Base-by-base conservation (phyloP, 1,140 invertebrate genomes). In the Drosophila triauraria region DNA sequence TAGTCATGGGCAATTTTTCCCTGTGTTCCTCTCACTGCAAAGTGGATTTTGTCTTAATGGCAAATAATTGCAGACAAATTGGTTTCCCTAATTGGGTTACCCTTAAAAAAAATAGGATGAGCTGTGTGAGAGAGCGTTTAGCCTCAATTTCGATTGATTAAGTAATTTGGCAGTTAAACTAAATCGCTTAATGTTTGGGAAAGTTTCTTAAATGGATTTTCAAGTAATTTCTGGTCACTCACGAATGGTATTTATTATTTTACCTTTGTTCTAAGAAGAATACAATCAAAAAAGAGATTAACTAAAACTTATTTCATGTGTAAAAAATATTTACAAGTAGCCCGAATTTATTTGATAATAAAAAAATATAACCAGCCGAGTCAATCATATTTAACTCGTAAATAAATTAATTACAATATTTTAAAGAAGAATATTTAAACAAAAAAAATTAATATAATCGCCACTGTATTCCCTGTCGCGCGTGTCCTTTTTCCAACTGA, bases 41-140 rank as follows among this genome's bases (percentile, higher is more conserved):
- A 69, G 58, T 67, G 60, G 63, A 43, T 59, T 75, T 32, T 47
- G 65, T 51, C 60, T 74, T 86, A 82, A 86, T 76, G 59, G 62
- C 71, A 69, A 80, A 88, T 88, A 86, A 88, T 88, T 88, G 80
- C 71, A 53, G 67, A 50, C 71, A 80, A 86, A 86, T 86, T 83
- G 84, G 63, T 76, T 64, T 53, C 30, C 23, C 38, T 75, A 82
- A 82, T 82, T 82, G 80, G 59, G 50, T 40, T 63, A 70, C 40
- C 40, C 54, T 32, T 23, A 40, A n/a, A 43, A 32, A 20, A 1
- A 40, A 2, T 53, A 6, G 8, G 27, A 64, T 64, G 35, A 68
- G 32, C 59, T 20, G 17, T 43, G 38, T 42, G 23, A n/a, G 56
- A 20, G 25, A 32, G 56, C 43, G 35, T 50, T 65, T 64, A 43